Evolutionary conservation across 2,113 vertebrate genomes (phyloP).

Genomic region (Parus major): DNA sequence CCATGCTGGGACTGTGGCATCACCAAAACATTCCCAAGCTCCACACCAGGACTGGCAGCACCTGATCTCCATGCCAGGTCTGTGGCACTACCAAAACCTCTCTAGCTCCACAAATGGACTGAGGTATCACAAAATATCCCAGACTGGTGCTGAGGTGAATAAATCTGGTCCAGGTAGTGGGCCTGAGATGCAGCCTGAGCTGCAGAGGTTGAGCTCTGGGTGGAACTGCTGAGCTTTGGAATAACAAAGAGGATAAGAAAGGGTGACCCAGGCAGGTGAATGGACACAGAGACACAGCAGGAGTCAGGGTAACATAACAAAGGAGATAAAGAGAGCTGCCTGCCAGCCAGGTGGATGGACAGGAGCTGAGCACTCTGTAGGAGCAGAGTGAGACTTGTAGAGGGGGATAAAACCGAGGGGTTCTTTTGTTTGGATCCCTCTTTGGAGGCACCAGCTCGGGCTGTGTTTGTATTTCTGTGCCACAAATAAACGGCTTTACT

Average conservation of each 20-base stretch:
- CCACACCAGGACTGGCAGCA: not conserved
- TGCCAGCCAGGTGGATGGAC: not conserved
- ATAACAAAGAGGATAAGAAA: not conserved
- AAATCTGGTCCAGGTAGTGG: not conserved
- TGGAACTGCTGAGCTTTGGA: not conserved
- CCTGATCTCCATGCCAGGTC: accelerated
- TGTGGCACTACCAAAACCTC: not conserved
- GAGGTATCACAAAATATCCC: not conserved
- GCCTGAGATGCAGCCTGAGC: not conserved
- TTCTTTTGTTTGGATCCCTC: not conserved
- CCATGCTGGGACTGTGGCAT: not conserved
- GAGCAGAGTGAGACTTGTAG: not conserved
- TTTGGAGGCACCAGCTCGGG: accelerated
- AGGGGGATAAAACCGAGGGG: not conserved
- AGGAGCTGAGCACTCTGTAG: not conserved
- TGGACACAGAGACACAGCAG: not conserved
- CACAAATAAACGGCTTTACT: not conserved
- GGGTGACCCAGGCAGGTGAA: not conserved
- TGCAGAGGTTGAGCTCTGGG: not conserved
- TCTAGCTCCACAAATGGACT: accelerated
- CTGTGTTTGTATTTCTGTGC: not conserved
- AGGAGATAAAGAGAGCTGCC: not conserved
- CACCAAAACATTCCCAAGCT: not conserved
- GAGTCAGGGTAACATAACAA: accelerated
- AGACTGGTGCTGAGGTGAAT: not conserved